phyloP scores from a whole-genome alignment of 2,113 vertebrate genomes.

The Sander vitreus region DNA sequence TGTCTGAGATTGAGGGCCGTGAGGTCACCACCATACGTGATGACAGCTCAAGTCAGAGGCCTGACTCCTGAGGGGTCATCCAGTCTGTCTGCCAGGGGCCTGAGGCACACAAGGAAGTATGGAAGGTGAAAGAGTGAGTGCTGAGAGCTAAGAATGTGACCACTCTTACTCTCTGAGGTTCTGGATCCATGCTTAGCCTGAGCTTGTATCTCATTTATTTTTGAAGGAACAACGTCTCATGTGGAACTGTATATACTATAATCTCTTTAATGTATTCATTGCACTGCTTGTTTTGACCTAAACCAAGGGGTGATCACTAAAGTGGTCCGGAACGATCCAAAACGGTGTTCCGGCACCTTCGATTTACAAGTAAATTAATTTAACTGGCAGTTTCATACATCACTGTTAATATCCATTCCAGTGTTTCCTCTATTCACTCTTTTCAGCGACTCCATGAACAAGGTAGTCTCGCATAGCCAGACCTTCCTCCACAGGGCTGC shows the following conservation, averaged over 20 bases:
- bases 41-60: constrained; percentile 75
- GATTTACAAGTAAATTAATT: too few relatives aligned
- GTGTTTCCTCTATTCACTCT: too few relatives aligned
- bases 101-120: constrained; percentile 48
- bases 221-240: neutral
- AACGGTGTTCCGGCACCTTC: too few relatives aligned
- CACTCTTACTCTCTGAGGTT: constrained; percentile 30
- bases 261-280: neutral
- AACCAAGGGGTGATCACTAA: too few relatives aligned
- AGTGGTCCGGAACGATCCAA: too few relatives aligned
- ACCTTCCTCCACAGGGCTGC: too few relatives aligned
- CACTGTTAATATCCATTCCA: too few relatives aligned
- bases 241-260: neutral
- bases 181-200: constrained; percentile 48
- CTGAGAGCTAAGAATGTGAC: constrained; percentile 72
- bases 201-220: constrained; percentile 17
- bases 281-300: too few relatives aligned
- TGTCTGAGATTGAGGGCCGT: constrained; percentile 41
- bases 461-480: too few relatives aligned
- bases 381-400: too few relatives aligned
- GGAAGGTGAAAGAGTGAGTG: constrained; percentile 66
- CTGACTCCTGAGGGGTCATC: constrained; percentile 65
- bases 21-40: constrained; percentile 57
- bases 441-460: too few relatives aligned
- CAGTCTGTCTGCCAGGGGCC: constrained; percentile 59